phyloP scores from a whole-genome alignment of 2,113 vertebrate species.

The Oryzias celebensis region DNA sequence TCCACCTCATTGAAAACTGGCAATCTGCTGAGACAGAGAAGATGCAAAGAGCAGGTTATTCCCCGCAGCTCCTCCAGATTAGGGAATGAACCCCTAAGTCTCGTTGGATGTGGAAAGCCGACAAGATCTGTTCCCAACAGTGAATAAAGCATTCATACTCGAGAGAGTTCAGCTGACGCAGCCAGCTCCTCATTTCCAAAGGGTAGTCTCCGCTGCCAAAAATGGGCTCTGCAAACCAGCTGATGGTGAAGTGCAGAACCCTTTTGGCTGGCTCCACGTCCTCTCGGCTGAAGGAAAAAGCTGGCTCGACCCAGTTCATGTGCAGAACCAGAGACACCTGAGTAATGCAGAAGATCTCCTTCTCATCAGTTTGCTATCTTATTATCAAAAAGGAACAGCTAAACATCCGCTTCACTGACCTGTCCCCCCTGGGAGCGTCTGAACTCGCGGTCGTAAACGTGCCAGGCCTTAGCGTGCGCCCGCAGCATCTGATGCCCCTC shows the following conservation, averaged over 20 bases:
- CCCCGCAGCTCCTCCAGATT: too few relatives aligned
- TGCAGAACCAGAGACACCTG: conserved; percentile 88
- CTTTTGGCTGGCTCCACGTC: conserved; percentile 86
- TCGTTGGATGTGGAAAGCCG: too few relatives aligned
- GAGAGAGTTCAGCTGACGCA: conserved; percentile 78
- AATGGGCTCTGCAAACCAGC: conserved; percentile 94
- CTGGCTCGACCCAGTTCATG: conserved; percentile 93
- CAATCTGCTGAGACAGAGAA: conserved; percentile 60
- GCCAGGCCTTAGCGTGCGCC: conserved; percentile 91
- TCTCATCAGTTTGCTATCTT: too few relatives aligned
- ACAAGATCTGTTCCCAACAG: background rate
- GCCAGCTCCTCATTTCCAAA: conserved; percentile 86
- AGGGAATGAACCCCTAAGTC: too few relatives aligned
- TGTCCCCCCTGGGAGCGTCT: conserved; percentile 83
- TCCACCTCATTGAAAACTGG: conserved; percentile 89
- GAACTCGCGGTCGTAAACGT: conserved; percentile 84
- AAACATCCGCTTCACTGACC: conserved; percentile 31
- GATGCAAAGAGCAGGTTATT: background rate
- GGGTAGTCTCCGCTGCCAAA: conserved; percentile 94
- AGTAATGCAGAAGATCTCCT: background rate
- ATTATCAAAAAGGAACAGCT: too few relatives aligned
- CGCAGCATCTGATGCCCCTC: conserved; percentile 88
- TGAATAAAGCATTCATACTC: conserved; percentile 56
- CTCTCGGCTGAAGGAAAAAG: conserved; percentile 85
- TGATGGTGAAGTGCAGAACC: conserved; percentile 86